Base-by-base conservation (phyloP, 1,140 invertebrate genomes). In the Propsilocerus akamusi region DNA sequence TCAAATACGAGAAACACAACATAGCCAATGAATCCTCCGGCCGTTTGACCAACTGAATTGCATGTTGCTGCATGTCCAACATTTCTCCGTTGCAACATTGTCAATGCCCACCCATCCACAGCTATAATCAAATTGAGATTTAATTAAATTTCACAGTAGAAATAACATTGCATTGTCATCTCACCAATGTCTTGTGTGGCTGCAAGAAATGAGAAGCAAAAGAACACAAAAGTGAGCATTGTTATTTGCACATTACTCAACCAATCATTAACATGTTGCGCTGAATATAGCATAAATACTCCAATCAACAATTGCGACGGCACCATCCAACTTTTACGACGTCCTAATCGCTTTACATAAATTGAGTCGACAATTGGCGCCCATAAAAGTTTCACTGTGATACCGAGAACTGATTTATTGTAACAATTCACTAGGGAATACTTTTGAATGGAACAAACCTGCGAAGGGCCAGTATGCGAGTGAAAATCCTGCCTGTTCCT, bases 101-200 rank as follows among this genome's bases (percentile, higher is more conserved):
- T 97, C 1, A 98, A 68, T 17, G 94, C 93, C 94, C 94, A 98
- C 4, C 94, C 94, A 76, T 98, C 94, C 3, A 97, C 92, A 53
- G 91, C 92, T n/a, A n/a, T n/a, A n/a, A n/a, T n/a, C n/a, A n/a
- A n/a, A n/a, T n/a, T n/a, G n/a, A n/a, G n/a, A n/a, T n/a, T n/a
- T n/a, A n/a, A n/a, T n/a, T n/a, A n/a, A n/a, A n/a, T n/a, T n/a
- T n/a, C n/a, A n/a, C n/a, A n/a, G n/a, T n/a, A n/a, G n/a, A n/a
- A n/a, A n/a, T n/a, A n/a, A n/a, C n/a, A n/a, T n/a, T n/a, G n/a
- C n/a, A n/a, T n/a, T n/a, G n/a, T n/a, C n/a, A n/a, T n/a, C n/a
- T n/a, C n/a, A n/a, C n/a, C n/a, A 63, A 98, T 96, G 68, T 98
- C 94, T 72, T 98, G 94, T 26, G 93, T 97, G 0, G 94, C 93